These are phyloP conservation scores for Tigriopus californicus DNA, from an alignment of 2,888 invertebrate species.

Conservation along the genomic window DNA sequence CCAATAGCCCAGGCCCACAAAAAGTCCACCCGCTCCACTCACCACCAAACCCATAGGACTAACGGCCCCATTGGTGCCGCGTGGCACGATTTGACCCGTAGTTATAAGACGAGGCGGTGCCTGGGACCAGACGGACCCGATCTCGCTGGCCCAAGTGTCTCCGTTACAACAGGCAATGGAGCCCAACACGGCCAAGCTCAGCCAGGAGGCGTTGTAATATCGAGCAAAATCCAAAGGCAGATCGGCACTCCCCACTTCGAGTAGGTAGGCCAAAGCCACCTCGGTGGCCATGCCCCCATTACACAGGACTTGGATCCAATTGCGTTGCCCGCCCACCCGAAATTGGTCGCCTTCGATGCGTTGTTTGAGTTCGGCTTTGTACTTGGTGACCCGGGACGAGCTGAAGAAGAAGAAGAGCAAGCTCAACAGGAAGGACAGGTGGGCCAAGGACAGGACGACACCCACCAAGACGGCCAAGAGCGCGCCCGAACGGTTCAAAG, in stretches of 20 bases:
- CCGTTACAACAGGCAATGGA: conserved; percentile 62
- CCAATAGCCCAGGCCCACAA: conserved; percentile 53
- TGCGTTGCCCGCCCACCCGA: conserved; percentile 68
- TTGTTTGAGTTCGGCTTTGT: conserved; percentile 41
- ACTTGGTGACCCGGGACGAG: conserved; percentile 62
- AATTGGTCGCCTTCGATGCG: conserved; percentile 49
- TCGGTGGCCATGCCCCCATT: conserved; percentile 73
- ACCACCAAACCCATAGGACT: conserved; percentile 36
- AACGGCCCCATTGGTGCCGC: conserved; percentile 73
- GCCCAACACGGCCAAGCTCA: conserved; percentile 54
- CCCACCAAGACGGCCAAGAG: neutral
- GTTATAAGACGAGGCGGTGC: conserved; percentile 55
- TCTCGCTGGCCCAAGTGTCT: conserved; percentile 78
- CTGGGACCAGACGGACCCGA: conserved; percentile 50
- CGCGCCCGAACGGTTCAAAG: neutral
- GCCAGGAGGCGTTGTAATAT: conserved; percentile 38
- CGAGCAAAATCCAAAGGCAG: conserved; percentile 52
- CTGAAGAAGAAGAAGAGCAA: conserved; percentile 57
- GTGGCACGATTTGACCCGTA: conserved; percentile 49
- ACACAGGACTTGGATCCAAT: conserved; percentile 69
- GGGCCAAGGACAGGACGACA: neutral
- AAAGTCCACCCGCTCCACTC: conserved; percentile 44
- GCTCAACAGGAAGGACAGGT: conserved; percentile 44
- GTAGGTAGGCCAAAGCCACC: conserved; percentile 50
- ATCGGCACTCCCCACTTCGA: conserved; percentile 50